Evolutionary conservation across 2,888 invertebrate species (phyloP).

Genomic region (Allacma fusca): DNA sequence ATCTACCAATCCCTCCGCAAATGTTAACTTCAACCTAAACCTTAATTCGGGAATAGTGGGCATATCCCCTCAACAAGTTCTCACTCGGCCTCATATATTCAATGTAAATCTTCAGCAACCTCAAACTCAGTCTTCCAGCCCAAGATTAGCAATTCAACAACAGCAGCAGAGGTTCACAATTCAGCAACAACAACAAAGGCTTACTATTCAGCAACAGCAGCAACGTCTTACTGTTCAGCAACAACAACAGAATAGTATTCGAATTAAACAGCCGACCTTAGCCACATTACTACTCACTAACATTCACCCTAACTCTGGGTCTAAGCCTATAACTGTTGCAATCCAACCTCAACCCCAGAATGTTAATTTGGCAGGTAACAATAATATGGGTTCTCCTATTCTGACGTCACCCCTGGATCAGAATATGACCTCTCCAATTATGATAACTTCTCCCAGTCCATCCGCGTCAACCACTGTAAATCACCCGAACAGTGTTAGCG

Average conservation of each 20-base stretch:
- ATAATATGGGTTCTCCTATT: not conserved
- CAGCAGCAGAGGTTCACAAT: conserved; percentile 30
- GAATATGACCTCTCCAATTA: too few species aligned
- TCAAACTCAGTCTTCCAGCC: not conserved
- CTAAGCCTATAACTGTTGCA: conserved; percentile 58
- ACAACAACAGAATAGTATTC: too few species aligned
- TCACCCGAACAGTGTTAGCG: conserved; percentile 54
- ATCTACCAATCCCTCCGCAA: conserved; percentile 45
- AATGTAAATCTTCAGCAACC: conserved; percentile 54
- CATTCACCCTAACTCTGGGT: conserved; percentile 32
- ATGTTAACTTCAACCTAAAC: conserved; percentile 57
- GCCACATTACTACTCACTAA: conserved; percentile 42
- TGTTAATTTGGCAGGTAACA: conserved; percentile 1
- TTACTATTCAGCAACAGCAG: too few species aligned
- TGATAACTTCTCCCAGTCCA: conserved; percentile 36
- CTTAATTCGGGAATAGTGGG: conserved; percentile 52
- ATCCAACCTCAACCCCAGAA: conserved; percentile 59
- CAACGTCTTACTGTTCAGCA: too few species aligned
- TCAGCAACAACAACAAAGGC: conserved; percentile 41
- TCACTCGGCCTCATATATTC: conserved; percentile 58
- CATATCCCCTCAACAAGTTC: conserved; percentile 53
- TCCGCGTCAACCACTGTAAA: not conserved
- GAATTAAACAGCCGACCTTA: conserved; percentile 54
- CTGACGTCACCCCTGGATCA: conserved; percentile 33
- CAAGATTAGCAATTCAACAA: conserved; percentile 9